These are phyloP conservation scores for Bombycilla garrulus DNA, from an alignment of 2,113 vertebrate genomes.

Conservation along the genomic window DNA sequence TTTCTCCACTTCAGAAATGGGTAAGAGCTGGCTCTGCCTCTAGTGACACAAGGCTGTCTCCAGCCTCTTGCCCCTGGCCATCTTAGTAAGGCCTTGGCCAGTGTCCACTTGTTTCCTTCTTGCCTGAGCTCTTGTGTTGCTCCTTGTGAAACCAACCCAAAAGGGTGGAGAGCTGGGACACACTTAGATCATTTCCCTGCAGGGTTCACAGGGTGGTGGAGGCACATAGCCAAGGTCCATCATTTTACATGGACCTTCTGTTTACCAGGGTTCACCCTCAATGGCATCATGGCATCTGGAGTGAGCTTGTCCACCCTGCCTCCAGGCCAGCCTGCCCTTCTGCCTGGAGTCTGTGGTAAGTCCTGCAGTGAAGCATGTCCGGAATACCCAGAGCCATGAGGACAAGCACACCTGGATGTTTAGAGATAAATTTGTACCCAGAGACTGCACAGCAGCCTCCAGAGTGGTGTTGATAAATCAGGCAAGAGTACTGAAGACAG, in stretches of 20 bases:
- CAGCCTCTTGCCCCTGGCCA: background rate
- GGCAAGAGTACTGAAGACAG: background rate
- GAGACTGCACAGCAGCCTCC: background rate
- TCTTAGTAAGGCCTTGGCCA: background rate
- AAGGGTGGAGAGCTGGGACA: background rate
- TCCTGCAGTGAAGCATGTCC: background rate
- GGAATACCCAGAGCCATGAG: background rate
- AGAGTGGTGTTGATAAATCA: background rate
- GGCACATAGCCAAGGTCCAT: background rate
- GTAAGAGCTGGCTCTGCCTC: background rate
- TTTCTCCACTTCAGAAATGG: background rate
- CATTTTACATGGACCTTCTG: background rate
- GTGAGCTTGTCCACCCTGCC: background rate
- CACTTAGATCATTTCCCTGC: background rate
- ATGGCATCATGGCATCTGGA: background rate
- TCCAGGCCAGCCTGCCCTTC: background rate
- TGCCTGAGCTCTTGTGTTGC: background rate
- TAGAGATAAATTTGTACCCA: background rate
- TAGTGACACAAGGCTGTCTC: background rate
- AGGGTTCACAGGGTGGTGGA: background rate
- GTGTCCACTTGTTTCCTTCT: background rate
- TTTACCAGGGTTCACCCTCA: background rate
- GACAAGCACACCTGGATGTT: background rate
- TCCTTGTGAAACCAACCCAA: background rate
- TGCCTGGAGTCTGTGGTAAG: background rate